phyloP scores from a whole-genome alignment of 2,113 vertebrate genomes.

The Gorsachius goisagi region DNA sequence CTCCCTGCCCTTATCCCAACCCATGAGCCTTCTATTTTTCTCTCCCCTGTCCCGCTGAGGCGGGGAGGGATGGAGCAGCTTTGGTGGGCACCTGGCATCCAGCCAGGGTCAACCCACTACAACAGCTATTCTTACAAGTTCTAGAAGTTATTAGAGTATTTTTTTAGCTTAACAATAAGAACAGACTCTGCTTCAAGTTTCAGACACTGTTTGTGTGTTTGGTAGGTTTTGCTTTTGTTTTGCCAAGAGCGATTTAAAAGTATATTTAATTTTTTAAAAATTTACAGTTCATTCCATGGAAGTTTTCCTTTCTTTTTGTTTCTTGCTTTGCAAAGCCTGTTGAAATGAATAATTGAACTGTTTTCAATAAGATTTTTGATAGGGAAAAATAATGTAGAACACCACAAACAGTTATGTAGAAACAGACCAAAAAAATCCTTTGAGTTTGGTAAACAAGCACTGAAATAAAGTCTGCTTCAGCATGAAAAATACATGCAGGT shows the following conservation, averaged over 20 bases:
- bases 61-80: too few relatives aligned
- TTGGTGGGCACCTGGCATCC: too few relatives aligned
- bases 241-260: neutral
- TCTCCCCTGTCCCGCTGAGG: too few relatives aligned
- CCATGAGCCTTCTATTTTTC: too few relatives aligned
- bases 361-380: neutral
- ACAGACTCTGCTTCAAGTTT: neutral
- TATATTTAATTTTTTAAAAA: neutral
- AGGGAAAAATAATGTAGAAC: neutral
- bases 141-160: neutral
- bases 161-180: neutral
- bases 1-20: too few relatives aligned
- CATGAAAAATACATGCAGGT: neutral
- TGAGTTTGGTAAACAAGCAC: neutral
- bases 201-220: neutral
- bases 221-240: neutral
- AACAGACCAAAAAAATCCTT: neutral
- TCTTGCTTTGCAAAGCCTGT: neutral
- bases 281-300: neutral
- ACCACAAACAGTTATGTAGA: neutral
- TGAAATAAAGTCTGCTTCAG: neutral
- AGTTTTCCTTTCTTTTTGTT: neutral
- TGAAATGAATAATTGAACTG: conserved; percentile 23
- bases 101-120: too few relatives aligned
- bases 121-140: neutral